A percentile compares a stretch with the other conserved stretches of the same genome.
Conservation (phyloP, 2,797 vertebrate genomes). For the Tadarida brasiliensis region DNA sequence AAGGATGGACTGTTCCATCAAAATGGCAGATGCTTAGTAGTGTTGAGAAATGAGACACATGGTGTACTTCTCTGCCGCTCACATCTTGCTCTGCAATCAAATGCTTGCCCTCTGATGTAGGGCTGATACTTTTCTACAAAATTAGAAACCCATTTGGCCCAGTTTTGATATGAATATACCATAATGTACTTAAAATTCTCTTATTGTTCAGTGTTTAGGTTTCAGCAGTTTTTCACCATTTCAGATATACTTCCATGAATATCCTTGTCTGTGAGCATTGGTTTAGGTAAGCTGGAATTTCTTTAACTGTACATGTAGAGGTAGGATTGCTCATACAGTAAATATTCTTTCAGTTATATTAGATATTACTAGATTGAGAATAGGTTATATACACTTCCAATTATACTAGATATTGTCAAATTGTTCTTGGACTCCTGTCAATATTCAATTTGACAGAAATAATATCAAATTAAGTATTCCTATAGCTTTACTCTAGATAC, state of each 20-base stretch:
- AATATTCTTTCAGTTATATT: not conserved
- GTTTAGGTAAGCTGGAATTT: not conserved
- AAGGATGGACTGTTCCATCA: not conserved
- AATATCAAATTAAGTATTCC: not conserved
- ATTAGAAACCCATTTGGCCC: not conserved
- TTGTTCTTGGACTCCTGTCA: not conserved
- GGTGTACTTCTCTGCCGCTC: not conserved
- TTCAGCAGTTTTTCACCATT: not conserved
- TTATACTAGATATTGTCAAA: not conserved
- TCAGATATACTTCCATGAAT: not conserved
- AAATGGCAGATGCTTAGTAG: not conserved
- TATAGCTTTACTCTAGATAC: not conserved
- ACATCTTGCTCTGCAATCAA: not conserved
- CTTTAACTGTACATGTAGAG: not conserved
- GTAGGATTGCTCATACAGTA: not conserved
- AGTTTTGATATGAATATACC: not conserved
- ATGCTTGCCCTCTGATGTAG: not conserved
- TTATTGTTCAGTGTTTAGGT: not conserved
- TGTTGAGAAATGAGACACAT: not conserved
- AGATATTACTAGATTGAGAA: not conserved
- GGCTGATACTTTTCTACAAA: not conserved
- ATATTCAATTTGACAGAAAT: not conserved
- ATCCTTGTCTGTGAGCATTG: not conserved
- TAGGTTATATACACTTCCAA: not conserved
- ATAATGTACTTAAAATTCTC: not conserved